These are phyloP conservation scores for Australoheros facetus DNA, from an alignment of 2,797 vertebrate genomes.

Conservation along the genomic window DNA sequence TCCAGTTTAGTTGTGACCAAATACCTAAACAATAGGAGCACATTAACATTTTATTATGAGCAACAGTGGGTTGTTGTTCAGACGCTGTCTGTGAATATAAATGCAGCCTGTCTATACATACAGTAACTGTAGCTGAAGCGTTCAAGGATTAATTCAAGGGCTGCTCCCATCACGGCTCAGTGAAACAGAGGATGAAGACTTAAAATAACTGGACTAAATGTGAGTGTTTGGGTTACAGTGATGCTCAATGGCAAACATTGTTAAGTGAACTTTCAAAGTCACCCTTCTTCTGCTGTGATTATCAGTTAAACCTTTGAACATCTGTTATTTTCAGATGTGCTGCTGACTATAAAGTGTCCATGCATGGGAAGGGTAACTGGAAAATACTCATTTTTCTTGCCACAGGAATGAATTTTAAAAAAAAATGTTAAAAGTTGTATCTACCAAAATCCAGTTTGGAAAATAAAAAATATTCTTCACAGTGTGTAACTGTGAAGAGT, in stretches of 20 bases:
- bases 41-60: slow-evolving; percentile 3
- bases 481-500: slow-evolving; percentile 38
- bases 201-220: background rate
- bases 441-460: slow-evolving; percentile 10
- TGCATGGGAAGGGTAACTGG: background rate
- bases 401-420: slow-evolving; percentile 3
- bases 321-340: background rate
- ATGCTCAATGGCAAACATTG: background rate
- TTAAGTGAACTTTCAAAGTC: background rate
- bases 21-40: background rate
- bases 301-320: too few species aligned
- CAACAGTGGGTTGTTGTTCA: background rate
- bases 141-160: background rate
- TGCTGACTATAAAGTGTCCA: background rate
- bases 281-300: too few species aligned
- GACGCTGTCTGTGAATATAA: background rate
- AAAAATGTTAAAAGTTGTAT: background rate
- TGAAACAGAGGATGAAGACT: background rate
- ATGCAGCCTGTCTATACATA: background rate
- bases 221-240: background rate
- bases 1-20: background rate
- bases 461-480: slow-evolving; percentile 31
- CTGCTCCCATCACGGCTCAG: background rate
- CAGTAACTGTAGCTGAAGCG: background rate
- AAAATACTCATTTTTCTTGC: background rate